phyloP scores from a whole-genome alignment of 2,113 vertebrate species.

The Chloroceryle aenea region DNA sequence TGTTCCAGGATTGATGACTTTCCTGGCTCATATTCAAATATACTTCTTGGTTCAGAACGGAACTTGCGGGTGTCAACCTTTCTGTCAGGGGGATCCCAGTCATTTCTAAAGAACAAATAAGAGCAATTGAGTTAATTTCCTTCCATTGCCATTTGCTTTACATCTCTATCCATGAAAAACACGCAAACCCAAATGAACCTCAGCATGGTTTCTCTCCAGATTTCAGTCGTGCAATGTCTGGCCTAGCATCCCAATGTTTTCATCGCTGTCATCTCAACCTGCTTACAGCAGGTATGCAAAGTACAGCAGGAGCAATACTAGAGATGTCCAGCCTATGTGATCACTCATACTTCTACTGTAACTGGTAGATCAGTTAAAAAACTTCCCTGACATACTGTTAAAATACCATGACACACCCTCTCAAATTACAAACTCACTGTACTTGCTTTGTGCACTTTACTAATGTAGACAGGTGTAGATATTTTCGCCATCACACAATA shows the following conservation, averaged over 20 bases:
- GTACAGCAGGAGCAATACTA: background rate
- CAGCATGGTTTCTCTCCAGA: background rate
- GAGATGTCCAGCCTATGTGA: background rate
- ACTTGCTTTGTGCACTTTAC: background rate
- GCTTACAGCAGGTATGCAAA: background rate
- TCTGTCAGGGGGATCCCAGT: constrained; percentile 96
- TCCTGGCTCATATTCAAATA: constrained; percentile 98
- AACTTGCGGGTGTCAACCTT: constrained; percentile 97
- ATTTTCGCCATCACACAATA: background rate
- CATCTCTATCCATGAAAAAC: background rate
- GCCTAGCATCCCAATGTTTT: background rate
- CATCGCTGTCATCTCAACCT: background rate
- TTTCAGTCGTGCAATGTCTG: background rate
- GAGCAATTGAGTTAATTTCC: background rate
- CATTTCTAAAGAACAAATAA: constrained; percentile 81
- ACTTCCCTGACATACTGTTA: background rate
- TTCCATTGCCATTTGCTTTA: background rate
- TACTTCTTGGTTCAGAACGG: constrained; percentile 95
- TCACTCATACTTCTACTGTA: background rate
- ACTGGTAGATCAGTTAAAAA: background rate
- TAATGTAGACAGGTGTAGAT: background rate
- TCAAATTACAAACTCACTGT: background rate
- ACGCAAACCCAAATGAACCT: background rate
- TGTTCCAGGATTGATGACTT: constrained; percentile 97
- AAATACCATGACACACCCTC: background rate